Base-by-base conservation (phyloP, 2,888 invertebrate species). In the Rhagophthalmus giganteus region DNA sequence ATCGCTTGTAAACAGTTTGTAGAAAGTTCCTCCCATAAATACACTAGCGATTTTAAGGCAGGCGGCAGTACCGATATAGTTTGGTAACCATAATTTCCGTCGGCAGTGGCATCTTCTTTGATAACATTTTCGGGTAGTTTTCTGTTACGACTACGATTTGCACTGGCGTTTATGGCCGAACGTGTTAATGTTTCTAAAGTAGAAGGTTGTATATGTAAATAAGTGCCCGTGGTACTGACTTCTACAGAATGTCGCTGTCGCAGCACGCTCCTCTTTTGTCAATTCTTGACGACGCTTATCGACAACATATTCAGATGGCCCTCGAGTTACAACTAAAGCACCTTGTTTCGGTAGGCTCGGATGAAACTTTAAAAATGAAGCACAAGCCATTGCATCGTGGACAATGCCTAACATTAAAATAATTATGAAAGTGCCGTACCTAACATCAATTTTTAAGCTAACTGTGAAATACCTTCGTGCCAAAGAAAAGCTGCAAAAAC, bases 321-420 rank as follows among this genome's bases (percentile, higher is more conserved):
- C 67, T 64, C 84, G 80, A 0, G 90, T 90, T 2, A 90, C 84
- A 0, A 91, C 90, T 0, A 85, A 77, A 62, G 79, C 89, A 57
- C 81, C 88, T 68, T 87, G 85, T 69, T 93, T 93, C 10, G 92
- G 90, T 51, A 93, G 73, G 16, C 85, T 84, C 0, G 93, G 94
- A 73, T 93, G 90, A 70, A 97, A 97, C 75, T 95, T 95, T 5
- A 98, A 79, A 71, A 94, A 98, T 1, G 96, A 93, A 0, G 97
- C 94, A 70, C 95, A 96, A 0, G 97, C 95, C 87, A 98, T 97
- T 3, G 97, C 95, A 72, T 98, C 97, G 71, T 96, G 95, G 0
- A 97, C 95, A 33, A 97, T 87, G 8, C 95, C 86, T 82, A 63
- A 25, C 54, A 52, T 54, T 46, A 38, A 34, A 8, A 15, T n/a